Percentiles rank a stretch among this genome's conserved stretches.
phyloP scores from a whole-genome alignment of 2,888 invertebrate genomes.

The Plagodis dolabraria region DNA sequence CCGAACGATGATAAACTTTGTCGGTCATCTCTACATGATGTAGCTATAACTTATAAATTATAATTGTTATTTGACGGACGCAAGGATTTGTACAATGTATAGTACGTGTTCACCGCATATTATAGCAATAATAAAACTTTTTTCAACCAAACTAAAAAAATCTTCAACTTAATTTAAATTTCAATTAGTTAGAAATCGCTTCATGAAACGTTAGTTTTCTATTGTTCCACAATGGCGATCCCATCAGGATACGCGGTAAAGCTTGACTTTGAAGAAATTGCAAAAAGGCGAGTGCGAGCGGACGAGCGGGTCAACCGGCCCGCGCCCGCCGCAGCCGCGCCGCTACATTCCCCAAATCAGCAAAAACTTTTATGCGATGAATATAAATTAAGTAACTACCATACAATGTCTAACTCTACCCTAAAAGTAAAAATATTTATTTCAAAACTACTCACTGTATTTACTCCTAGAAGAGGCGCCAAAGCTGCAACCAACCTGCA shows the following conservation, averaged over 20 bases:
- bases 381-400: conserved; percentile 8
- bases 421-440: conserved; percentile 14
- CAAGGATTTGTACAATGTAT: conserved; percentile 9
- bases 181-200: neutral
- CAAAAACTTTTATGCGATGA: conserved; percentile 43
- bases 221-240: conserved; percentile 21
- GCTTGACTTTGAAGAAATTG: conserved; percentile 67
- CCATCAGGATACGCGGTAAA: conserved; percentile 32
- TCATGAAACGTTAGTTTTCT: conserved; percentile 2
- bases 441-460: conserved; percentile 63
- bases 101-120: too few species aligned
- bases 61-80: neutral
- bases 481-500: conserved; percentile 75
- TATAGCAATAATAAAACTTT: neutral
- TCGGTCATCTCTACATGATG: conserved; percentile 62
- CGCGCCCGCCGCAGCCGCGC: conserved; percentile 42
- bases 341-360: conserved; percentile 60
- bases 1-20: conserved; percentile 82
- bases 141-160: too few species aligned
- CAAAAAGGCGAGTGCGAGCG: conserved; percentile 73
- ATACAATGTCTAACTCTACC: neutral
- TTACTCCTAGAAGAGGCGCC: conserved; percentile 66
- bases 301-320: conserved; percentile 62
- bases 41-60: conserved; percentile 8
- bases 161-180: too few species aligned